Percentiles rank a stretch among this genome's conserved stretches.
These are phyloP conservation scores for Conchocele bisecta DNA, from an alignment of 2,888 invertebrate genomes.

Conservation along the genomic window DNA sequence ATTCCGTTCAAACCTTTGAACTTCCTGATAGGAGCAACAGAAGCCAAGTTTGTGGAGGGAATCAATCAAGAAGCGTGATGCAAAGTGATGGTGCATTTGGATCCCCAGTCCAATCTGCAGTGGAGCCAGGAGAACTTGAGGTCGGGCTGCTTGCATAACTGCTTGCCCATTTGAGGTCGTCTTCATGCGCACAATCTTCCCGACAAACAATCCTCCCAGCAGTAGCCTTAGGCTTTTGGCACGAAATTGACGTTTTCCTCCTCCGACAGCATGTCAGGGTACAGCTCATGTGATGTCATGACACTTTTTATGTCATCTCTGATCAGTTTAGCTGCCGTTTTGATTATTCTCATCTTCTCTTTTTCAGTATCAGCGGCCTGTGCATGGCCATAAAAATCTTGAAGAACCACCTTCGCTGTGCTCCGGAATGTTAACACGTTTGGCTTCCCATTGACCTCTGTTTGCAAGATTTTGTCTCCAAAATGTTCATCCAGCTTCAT, in stretches of 20 bases:
- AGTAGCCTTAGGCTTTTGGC: slow-evolving; percentile 41
- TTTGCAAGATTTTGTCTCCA: slow-evolving; percentile 48
- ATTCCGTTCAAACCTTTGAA: not conserved
- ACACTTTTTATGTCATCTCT: slow-evolving; percentile 57
- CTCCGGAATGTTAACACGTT: slow-evolving; percentile 48
- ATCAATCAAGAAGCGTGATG: not conserved
- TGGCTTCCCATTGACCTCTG: slow-evolving; percentile 41
- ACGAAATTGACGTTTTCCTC: slow-evolving; percentile 18
- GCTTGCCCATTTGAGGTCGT: slow-evolving; percentile 4
- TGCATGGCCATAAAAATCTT: slow-evolving; percentile 32
- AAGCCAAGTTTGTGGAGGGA: not conserved
- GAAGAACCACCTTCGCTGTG: slow-evolving; percentile 38
- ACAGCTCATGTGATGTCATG: not conserved
- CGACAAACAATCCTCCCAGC: slow-evolving; percentile 26
- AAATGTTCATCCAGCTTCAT: slow-evolving; percentile 46
- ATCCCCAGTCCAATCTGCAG: slow-evolving; percentile 23
- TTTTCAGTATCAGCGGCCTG: slow-evolving; percentile 18
- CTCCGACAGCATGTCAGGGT: slow-evolving; percentile 16
- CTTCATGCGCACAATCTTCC: slow-evolving; percentile 23
- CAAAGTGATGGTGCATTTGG: not conserved
- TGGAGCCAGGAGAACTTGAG: not conserved
- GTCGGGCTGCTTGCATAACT: slow-evolving; percentile 11
- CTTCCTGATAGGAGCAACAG: not conserved
- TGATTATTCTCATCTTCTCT: slow-evolving; percentile 46
- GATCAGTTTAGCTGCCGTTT: slow-evolving; percentile 60